A percentile compares a stretch with the other conserved stretches of the same genome.
phyloP scores from a whole-genome alignment of 2,797 vertebrate species.

The Myioborus melanocephalus region DNA sequence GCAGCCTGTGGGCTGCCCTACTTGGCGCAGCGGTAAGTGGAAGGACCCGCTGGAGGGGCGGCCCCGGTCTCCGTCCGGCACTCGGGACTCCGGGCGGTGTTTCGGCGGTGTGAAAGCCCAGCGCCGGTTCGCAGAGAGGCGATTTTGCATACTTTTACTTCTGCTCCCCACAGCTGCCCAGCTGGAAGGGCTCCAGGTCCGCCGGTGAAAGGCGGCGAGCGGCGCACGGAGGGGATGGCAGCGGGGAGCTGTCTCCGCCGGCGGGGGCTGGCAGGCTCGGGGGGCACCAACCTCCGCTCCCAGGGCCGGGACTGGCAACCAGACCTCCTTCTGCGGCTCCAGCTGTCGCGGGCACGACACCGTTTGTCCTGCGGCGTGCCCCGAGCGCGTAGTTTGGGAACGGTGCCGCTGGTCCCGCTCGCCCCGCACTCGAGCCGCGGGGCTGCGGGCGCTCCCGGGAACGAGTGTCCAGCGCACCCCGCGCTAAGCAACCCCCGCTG shows the following conservation, averaged over 20 bases:
- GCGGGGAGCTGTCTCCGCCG: neutral
- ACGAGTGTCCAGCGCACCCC: neutral
- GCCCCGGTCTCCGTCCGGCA: too few relatives aligned
- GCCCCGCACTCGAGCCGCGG: neutral
- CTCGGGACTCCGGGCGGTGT: neutral
- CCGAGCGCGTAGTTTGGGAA: fast-evolving
- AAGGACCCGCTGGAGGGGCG: neutral
- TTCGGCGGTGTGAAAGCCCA: neutral
- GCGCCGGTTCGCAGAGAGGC: neutral
- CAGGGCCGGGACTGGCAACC: neutral
- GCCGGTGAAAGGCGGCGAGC: neutral
- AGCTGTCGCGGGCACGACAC: neutral
- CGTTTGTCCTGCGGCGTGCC: neutral
- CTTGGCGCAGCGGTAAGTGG: neutral
- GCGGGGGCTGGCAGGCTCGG: neutral
- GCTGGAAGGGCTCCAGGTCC: neutral
- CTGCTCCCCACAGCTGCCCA: neutral
- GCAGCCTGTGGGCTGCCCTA: neutral
- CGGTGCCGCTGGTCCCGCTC: neutral
- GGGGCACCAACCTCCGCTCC: neutral
- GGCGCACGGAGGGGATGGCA: neutral
- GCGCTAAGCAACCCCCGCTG: neutral
- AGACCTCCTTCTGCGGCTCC: neutral
- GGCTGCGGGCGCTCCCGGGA: neutral
- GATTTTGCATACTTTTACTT: neutral